Percentiles rank a stretch among this genome's conserved stretches.
Evolutionary conservation across 2,888 invertebrate genomes (phyloP).

Genomic region (Resseliella maxima): DNA sequence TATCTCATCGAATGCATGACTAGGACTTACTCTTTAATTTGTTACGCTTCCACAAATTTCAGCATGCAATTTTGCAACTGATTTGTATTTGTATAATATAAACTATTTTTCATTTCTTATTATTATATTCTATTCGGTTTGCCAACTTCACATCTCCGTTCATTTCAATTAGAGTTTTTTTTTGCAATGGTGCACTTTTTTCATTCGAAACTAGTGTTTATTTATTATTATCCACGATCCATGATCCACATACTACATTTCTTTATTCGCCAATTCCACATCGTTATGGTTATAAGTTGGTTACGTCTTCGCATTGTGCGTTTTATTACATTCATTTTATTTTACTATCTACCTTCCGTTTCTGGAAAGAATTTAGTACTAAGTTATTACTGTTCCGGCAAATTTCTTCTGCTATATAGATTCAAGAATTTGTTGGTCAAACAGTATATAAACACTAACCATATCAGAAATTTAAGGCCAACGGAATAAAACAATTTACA

Average conservation of each 20-base stretch:
- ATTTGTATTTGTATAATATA: constrained; percentile 50
- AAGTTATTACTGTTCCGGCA: too few species aligned
- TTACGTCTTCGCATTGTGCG: too few species aligned
- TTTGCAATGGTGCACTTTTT: background rate
- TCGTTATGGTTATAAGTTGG: background rate
- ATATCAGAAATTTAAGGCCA: too few species aligned
- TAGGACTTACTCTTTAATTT: constrained; percentile 53
- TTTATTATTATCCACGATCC: constrained; percentile 10
- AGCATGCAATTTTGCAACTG: constrained; percentile 48
- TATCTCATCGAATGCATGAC: background rate
- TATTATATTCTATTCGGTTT: too few species aligned
- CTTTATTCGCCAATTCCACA: background rate
- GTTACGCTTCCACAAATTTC: constrained; percentile 55
- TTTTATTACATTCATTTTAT: background rate
- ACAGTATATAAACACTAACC: too few species aligned
- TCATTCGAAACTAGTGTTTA: background rate
- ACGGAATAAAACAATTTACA: too few species aligned
- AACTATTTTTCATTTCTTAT: constrained; percentile 43
- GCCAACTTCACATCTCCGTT: too few species aligned
- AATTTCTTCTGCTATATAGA: too few species aligned
- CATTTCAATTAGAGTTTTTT: too few species aligned
- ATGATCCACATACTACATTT: background rate
- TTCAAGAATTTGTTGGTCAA: too few species aligned
- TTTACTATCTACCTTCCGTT: too few species aligned
- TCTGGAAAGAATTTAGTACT: too few species aligned